Base-by-base conservation (phyloP, 2,113 vertebrate species). In the Sorex araneus region DNA sequence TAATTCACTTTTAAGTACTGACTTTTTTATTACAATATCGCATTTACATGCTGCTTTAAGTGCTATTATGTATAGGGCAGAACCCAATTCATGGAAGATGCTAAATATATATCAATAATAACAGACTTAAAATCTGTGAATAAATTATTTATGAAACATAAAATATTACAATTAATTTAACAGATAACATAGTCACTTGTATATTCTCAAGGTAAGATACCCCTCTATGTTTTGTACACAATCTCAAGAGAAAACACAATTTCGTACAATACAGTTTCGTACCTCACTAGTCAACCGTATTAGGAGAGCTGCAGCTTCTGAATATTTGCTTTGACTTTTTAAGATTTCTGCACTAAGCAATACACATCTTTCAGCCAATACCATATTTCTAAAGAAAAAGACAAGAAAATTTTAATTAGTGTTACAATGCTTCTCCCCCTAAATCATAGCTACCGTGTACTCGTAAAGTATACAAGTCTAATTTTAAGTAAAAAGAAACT, bases 221-320 rank as follows among this genome's bases (percentile, higher is more conserved):
- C 25, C 11, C 6, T 83, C 28, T 60, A 83, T 75, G 11, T 88
- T 81, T 87, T 88, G 25, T n/a, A 1, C 73, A 3, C 6, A 32
- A 60, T 69, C 32, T 86, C 11, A 40, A 69, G 66, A 80, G 84
- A 76, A 85, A 67, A 82, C 19, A 75, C 1, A 54, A 12, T 45
- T n/a, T n/a, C n/a, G n/a, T n/a, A n/a, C n/a, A n/a, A n/a, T 47
- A 75, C 32, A 92, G 36, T 89, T 89, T 92, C 80, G 97, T 98
- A 99, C 99, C 99, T 99, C 99, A 87, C 99, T 99, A 79, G 99
- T 99, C 98, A 99, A 98, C 96, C 99, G 99, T 94, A 99, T 99
- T 83, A 99, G 98, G 47, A 99, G 99, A 90, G 99, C 98, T 69
- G 99, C 99, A 87, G 99, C 99, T 23, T 99, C 99, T 3, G 99